Base-by-base conservation (phyloP, 1,140 invertebrate genomes). In the Drosophila santomea region DNA sequence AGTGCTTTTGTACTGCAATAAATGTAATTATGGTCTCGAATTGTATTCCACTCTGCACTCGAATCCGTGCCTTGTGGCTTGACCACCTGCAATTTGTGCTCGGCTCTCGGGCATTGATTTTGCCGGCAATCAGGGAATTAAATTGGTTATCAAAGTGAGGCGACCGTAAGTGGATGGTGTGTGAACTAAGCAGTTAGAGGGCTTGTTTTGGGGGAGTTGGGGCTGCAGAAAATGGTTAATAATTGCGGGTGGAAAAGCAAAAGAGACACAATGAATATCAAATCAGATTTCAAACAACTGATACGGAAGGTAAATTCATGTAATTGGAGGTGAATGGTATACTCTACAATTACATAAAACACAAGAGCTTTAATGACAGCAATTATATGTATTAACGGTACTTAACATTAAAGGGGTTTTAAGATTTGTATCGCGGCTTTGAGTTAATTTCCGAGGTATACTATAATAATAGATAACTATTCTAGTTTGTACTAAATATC, bases 11-110 rank as follows among this genome's bases (percentile, higher is more conserved):
- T 86, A 62, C 56, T 50, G 77, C 84, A 89, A 89, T 89, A 84
- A 89, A 84, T 89, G 74, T 74, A 89, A 89, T 89, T 90, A 80
- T 72, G 84, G 82, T 80, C 63, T 74, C 58, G 58, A 77, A 88
- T 88, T 89, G 84, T 80, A 68, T 77, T 57, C 48, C 67, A 71
- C 64, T 44, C 72, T n/a, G 0, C 44, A 48, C 11, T 73, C 44
- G 25, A 36, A 32, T 8, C 35, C 20, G 48, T 69, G 63, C 43
- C 36, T 57, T 48, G 63, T 36, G 67, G 67, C 63, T 38, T 69
- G 63, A 47, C 66, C 64, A 71, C 68, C 68, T 71, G 28, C 66
- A 58, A 58, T 58, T 71, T 71, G 20, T 56, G 64, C 58, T 71
- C 57, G 41, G 64, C 64, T 71, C 32, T 69, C 51, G 67, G 67